Evolutionary conservation across 2,797 vertebrate species (phyloP).

Genomic region (Thaleichthys pacificus): DNA sequence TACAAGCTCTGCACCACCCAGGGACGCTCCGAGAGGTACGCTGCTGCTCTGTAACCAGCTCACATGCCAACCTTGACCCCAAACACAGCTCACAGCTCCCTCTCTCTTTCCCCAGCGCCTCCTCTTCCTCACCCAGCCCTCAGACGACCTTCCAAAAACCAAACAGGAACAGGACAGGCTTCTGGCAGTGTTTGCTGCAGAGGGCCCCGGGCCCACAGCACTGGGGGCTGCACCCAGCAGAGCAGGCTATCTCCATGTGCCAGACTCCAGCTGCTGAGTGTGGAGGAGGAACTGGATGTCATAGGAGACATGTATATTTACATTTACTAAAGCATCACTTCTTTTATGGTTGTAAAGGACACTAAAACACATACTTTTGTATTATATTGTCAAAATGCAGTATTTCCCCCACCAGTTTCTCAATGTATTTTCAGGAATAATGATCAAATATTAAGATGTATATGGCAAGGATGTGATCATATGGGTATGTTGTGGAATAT

Average conservation of each 20-base stretch:
- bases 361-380: conserved; percentile 40
- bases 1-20: conserved; percentile 85
- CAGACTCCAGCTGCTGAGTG: conserved; percentile 69
- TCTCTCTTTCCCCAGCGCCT: conserved; percentile 61
- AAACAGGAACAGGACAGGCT: conserved; percentile 73
- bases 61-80: not conserved
- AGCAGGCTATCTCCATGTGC: conserved; percentile 64
- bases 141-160: conserved; percentile 71
- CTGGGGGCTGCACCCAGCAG: conserved; percentile 21
- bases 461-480: conserved; percentile 14
- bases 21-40: conserved; percentile 85
- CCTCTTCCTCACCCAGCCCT: conserved; percentile 65
- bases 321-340: conserved; percentile 11
- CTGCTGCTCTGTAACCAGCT: not conserved
- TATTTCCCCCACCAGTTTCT: conserved; percentile 12
- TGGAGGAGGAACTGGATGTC: not conserved
- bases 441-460: conserved; percentile 32
- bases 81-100: too few relatives aligned
- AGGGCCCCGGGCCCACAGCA: conserved; percentile 30
- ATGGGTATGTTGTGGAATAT: conserved; percentile 6
- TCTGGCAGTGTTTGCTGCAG: conserved; percentile 68
- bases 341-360: conserved; percentile 18
- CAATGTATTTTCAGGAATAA: conserved; percentile 38
- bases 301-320: not conserved
- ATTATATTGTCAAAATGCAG: conserved; percentile 44